Base-by-base conservation (phyloP, 2,797 vertebrate genomes). In the Bradypus variegatus region DNA sequence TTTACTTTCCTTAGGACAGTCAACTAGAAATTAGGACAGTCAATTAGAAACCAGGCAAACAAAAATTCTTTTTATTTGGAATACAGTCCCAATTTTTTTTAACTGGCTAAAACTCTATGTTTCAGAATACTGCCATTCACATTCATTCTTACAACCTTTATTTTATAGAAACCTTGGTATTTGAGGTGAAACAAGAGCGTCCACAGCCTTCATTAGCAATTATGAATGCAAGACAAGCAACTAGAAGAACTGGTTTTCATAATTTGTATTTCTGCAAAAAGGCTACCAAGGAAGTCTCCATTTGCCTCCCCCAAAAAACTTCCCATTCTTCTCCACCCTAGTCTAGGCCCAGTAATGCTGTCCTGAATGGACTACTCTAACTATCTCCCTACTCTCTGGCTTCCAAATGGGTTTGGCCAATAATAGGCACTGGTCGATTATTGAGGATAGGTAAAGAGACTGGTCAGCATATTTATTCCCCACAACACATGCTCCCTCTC, bases 1-100 rank as follows among this genome's bases (percentile, higher is more conserved):
- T 73, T 50, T 10, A 69, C 14, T 67, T 25, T 92, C 70, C 76
- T 64, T 75, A 93, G 31, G 25, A 89, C 4, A 83, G 70, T 75
- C 48, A 85, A 83, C 15, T 89, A 94, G 8, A 91, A 90, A 78
- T 11, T 79, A 77, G 69, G 64, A 88, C 5, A 83, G 70, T 75
- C 48, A 85, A 83, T 15, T 89, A 94, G 8, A 91, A 90, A 78
- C 14, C 77, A 77, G 69, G 64, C 15, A 86, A 85, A 55, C 58
- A 88, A 77, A 78, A 53, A 86, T 50, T 23, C 13, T 38, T 91
- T 92, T 83, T 76, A 91, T 23, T 91, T 67, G 13, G 45, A 92
- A 94, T 91, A 86, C 2, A 69, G 8, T 10, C 10, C 13, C 2
- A n/a, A 86, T 8, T 85, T 94, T 45, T 93, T 81, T 88, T 23